Evolutionary conservation across 2,888 invertebrate genomes (phyloP), one percentile per base, ranked within the genome.

Genomic region (Alcis repandata): DNA sequence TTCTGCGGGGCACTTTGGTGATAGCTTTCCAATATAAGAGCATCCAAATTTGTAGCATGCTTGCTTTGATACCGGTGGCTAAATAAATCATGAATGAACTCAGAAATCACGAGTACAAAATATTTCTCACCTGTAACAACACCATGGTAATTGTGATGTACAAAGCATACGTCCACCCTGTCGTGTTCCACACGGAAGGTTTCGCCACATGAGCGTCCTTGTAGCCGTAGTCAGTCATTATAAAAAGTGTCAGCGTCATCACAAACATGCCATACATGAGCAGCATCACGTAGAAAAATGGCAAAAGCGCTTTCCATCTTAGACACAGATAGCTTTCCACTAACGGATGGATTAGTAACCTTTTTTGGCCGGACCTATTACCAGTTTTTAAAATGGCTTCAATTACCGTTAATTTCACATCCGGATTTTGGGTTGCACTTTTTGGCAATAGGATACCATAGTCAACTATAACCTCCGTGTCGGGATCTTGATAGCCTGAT

Each of bases 281-380:
- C 15, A 89, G 71, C 63, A 85, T 80, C 9, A 74, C 66, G 66
- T 83, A 86, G 71, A 89, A 90, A 65, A 89, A 86, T 41, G 79
- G 75, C 63, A 82, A 71, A 32, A 89, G 74, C 19, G 82, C 82
- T 38, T 78, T 76, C 90, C 91, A 92, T 67, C 91, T 91, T 9
- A 90, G 71, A 67, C 79, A 79, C 19, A 91, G 74, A 67, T 89
- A 90, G 51, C 87, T 88, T 70, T 90, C 88, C 7, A 90, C 78
- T 38, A 89, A 73, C 0, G 91, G 91, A 75, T 92, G 91, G 11
- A 88, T 75, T 10, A 92, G 75, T 1, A 89, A 72, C 11, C 78
- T 75, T 15, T 82, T 83, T 49, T 86, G 81, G 7, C 84, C 80
- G 27, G 74, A 74, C 48, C 82, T 64, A 54, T 82, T 84, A 10